These are phyloP conservation scores for Tanypteryx hageni DNA, from an alignment of 2,888 invertebrate species.

Conservation along the genomic window DNA sequence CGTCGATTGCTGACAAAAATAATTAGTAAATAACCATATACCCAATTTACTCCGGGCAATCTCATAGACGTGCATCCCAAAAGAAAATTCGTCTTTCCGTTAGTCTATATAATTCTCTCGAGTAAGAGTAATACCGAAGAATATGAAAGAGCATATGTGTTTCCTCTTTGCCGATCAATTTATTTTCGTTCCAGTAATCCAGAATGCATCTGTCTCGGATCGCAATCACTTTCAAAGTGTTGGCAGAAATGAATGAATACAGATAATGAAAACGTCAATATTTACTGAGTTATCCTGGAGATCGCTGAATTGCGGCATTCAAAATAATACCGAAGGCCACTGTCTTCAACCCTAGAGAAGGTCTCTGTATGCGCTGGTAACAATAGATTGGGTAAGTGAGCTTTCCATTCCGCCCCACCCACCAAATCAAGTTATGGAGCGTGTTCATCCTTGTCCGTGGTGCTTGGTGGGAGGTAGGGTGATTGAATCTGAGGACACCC, in stretches of 20 bases:
- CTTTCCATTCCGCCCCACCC: background rate
- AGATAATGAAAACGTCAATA: background rate
- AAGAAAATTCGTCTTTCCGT: too few species aligned
- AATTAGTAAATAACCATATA: too few species aligned
- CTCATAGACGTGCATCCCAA: too few species aligned
- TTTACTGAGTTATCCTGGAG: background rate
- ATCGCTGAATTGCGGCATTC: background rate
- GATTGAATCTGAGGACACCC: slow-evolving; percentile 2
- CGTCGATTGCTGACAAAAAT: too few species aligned
- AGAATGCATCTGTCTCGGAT: background rate
- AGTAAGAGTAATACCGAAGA: too few species aligned
- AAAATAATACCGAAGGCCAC: background rate
- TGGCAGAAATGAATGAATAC: background rate
- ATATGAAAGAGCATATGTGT: too few species aligned
- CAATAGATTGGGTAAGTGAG: slow-evolving; percentile 13
- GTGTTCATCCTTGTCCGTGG: background rate
- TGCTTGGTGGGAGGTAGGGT: background rate
- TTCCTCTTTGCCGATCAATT: background rate
- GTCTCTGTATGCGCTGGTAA: background rate
- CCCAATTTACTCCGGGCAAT: too few species aligned
- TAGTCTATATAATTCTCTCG: too few species aligned
- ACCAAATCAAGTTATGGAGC: background rate
- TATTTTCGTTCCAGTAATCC: background rate
- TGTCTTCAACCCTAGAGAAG: background rate
- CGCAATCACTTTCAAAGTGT: too few species aligned